Conservation (phyloP, 2,888 invertebrate genomes). For the Meghimatium bilineatum region DNA sequence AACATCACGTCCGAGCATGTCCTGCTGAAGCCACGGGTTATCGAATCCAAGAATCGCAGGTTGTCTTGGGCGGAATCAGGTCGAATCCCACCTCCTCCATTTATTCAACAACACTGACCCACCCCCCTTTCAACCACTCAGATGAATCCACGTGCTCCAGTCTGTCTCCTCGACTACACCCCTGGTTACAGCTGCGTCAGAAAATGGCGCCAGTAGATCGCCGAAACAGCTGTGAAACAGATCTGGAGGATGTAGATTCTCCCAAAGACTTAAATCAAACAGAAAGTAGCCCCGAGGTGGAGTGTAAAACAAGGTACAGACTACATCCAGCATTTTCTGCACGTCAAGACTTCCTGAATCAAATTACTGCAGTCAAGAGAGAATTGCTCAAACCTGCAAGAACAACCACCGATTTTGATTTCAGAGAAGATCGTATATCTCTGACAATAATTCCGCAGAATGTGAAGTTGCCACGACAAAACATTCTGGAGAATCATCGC, state of each 20-base stretch:
- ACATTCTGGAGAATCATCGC: slow-evolving; percentile 22
- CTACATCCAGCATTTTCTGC: slow-evolving; percentile 32
- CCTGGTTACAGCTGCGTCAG: slow-evolving; percentile 20
- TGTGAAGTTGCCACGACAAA: slow-evolving; percentile 9
- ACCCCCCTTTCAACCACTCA: not conserved
- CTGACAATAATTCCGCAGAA: not conserved
- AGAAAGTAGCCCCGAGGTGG: slow-evolving; percentile 12
- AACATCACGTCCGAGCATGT: slow-evolving; percentile 10
- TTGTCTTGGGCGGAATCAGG: not conserved
- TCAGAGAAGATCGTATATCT: not conserved
- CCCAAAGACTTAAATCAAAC: not conserved
- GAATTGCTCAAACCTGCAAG: slow-evolving; percentile 18
- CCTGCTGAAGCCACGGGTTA: not conserved
- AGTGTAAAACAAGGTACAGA: not conserved
- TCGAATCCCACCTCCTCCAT: not conserved
- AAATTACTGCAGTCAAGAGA: slow-evolving; percentile 1
- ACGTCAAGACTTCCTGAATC: slow-evolving; percentile 32
- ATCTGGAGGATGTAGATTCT: not conserved
- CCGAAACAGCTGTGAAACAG: not conserved
- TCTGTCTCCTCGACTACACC: not conserved
- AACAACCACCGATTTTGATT: not conserved
- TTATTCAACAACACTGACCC: not conserved
- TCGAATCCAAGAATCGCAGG: slow-evolving; percentile 12
- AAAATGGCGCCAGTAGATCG: not conserved
- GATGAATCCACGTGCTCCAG: not conserved